Evolutionary conservation across 2,797 vertebrate genomes (phyloP).

Genomic region (Pantherophis alleghaniensis): DNA sequence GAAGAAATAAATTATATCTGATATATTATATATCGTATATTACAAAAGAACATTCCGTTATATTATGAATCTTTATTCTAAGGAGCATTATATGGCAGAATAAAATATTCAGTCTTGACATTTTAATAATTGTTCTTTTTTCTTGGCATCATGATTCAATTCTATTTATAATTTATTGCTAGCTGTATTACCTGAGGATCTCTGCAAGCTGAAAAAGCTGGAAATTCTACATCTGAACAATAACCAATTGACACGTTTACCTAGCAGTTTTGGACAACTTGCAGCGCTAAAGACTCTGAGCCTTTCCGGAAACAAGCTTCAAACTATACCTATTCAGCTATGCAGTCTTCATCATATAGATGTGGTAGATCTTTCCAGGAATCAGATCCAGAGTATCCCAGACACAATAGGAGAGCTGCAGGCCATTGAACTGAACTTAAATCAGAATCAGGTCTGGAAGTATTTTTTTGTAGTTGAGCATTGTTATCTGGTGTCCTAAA

Average conservation of each 20-base stretch:
- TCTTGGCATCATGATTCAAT: constrained; percentile 1
- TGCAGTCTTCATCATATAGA: constrained; percentile 86
- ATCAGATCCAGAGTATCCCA: constrained; percentile 86
- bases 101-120: constrained; percentile 21
- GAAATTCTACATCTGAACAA: constrained; percentile 86
- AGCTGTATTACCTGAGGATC: constrained; percentile 85
- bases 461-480: background rate
- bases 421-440: constrained; percentile 94
- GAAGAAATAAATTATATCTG: background rate
- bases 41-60: background rate
- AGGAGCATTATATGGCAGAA: background rate
- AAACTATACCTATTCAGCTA: constrained; percentile 82
- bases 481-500: constrained; percentile 11
- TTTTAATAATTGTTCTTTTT: constrained; percentile 6
- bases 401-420: constrained; percentile 85
- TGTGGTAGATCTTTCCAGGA: constrained; percentile 90
- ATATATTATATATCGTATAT: background rate
- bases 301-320: constrained; percentile 87
- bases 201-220: constrained; percentile 91
- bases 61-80: background rate
- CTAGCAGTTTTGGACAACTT: constrained; percentile 81
- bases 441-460: constrained; percentile 92
- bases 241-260: constrained; percentile 85
- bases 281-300: constrained; percentile 84
- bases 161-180: constrained; percentile 67